A percentile compares a stretch with the other conserved stretches of the same genome.
Conservation (phyloP, 2,113 vertebrate species). For the Falcunculus frontatus region DNA sequence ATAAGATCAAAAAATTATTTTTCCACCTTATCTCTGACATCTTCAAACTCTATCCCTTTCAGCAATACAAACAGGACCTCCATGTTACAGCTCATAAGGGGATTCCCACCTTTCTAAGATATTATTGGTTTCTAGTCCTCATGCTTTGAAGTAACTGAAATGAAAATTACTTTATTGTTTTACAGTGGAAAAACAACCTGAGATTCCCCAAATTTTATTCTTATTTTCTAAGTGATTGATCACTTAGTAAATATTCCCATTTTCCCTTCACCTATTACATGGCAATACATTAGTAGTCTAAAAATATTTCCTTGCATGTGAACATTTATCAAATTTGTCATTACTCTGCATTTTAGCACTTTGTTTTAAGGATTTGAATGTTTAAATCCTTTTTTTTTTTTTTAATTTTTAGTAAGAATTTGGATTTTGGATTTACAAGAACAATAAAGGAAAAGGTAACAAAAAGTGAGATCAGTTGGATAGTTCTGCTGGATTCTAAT, state of each 20-base stretch:
- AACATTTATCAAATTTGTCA: not conserved
- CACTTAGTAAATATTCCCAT: not conserved
- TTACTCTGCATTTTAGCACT: not conserved
- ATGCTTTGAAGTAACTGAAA: not conserved
- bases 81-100: not conserved
- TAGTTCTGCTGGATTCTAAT: not conserved
- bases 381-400: not conserved
- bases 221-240: not conserved
- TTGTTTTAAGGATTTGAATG: not conserved
- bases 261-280: not conserved
- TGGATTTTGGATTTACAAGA: not conserved
- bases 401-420: not conserved
- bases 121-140: not conserved
- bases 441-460: not conserved
- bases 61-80: not conserved
- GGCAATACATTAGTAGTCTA: not conserved
- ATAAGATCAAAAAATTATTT: accelerated
- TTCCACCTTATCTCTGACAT: not conserved
- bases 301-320: not conserved
- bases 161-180: not conserved
- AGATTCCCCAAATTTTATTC: not conserved
- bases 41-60: not conserved
- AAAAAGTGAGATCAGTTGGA: not conserved
- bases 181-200: not conserved
- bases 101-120: not conserved